These are phyloP conservation scores for Lamellibrachia luymesi DNA, from an alignment of 1,140 invertebrate genomes.

Conservation along the genomic window DNA sequence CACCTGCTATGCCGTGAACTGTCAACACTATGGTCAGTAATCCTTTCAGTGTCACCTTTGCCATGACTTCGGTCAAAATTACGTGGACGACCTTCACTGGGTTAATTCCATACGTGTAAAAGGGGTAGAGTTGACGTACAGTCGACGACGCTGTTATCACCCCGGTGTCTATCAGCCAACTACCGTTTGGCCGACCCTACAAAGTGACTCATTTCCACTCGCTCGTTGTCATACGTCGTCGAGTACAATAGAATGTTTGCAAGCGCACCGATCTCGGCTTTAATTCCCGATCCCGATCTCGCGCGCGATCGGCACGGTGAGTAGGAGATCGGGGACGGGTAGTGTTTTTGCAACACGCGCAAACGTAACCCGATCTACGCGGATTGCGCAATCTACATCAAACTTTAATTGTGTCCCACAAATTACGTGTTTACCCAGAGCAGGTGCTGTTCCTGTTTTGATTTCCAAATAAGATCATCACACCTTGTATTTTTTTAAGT, in stretches of 20 bases:
- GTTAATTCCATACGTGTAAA: background rate
- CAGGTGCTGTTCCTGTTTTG: too few relatives aligned
- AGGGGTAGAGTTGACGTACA: background rate
- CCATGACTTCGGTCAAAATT: background rate
- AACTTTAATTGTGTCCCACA: too few relatives aligned
- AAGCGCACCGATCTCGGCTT: background rate
- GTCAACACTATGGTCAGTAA: background rate
- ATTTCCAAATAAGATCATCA: too few relatives aligned
- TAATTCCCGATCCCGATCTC: too few relatives aligned
- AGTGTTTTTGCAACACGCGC: too few relatives aligned
- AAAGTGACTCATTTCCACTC: background rate
- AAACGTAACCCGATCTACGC: too few relatives aligned
- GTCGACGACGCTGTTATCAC: background rate
- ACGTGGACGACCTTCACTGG: background rate
- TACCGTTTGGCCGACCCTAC: background rate
- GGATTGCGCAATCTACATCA: too few relatives aligned
- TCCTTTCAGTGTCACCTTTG: background rate
- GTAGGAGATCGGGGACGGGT: too few relatives aligned
- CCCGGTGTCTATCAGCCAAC: background rate
- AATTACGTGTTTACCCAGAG: too few relatives aligned
- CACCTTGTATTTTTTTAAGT: too few relatives aligned
- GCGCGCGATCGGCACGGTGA: too few relatives aligned
- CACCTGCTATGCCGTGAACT: background rate
- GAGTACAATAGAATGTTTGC: background rate
- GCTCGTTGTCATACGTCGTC: background rate